Evolutionary conservation across 1,140 invertebrate genomes (phyloP), one percentile per base, ranked within the genome.

Genomic region (Apis laboriosa): DNA sequence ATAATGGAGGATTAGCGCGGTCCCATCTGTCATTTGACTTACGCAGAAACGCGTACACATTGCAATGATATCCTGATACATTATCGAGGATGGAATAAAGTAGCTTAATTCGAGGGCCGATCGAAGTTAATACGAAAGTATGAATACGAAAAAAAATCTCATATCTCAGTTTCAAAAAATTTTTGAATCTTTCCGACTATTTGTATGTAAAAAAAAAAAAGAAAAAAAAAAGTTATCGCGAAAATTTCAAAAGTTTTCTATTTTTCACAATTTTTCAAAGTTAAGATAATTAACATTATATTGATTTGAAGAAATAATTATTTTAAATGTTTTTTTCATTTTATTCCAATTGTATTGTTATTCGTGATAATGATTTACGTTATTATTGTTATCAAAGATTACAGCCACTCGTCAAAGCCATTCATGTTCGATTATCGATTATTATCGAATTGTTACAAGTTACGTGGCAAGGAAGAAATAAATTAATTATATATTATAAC

Each of bases 1-100:
- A 92, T 92, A 92, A 92, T 92, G 90, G 90, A 77, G 89, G 91
- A 91, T 92, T 91, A 91, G 89, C 90, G 82, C 86, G 87, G 84
- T 79, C 88, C 85, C 90, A 92, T 92, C 90, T 91, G 91, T 90
- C 91, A 90, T 89, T 87, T 81, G 84, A 86, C 82, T 88, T 90
- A 55, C 70, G 55, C 84, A 80, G 73, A 63, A 79, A 88, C 55
- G 60, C 15, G 63, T 55, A 64, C 15, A 64, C 70, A 7, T 56
- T 61, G 21, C 21, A 67, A 72, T 43, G 64, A 49, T 64, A 87
- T 12, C 49, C 43, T 43, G 43, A 58, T 56, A n/a, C 60, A 43
- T 83, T 60, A 70, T n/a, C 28, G n/a, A 11, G n/a, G 19, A 34
- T 67, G 1, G 21, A 28, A n/a, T 68, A n/a, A 84, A 86, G 43